A percentile compares a stretch with the other conserved stretches of the same genome.
phyloP scores from a whole-genome alignment of 2,113 vertebrate genomes.

The Austrofundulus limnaeus region DNA sequence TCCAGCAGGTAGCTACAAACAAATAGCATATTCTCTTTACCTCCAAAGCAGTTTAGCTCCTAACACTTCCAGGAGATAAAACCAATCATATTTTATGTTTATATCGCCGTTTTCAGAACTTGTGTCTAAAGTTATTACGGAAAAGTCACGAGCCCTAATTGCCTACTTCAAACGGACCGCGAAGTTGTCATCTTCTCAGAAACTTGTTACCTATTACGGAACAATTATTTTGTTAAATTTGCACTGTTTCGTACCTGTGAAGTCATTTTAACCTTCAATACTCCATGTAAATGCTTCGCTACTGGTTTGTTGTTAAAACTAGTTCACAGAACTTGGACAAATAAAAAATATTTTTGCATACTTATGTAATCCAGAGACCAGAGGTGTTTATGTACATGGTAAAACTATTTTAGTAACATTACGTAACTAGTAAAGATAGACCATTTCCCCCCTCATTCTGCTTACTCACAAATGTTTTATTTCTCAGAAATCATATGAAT shows the following conservation, averaged over 20 bases:
- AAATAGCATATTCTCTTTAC: neutral
- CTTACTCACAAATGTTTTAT: neutral
- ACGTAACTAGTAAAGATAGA: too few species aligned
- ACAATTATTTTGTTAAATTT: neutral
- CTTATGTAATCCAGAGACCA: too few species aligned
- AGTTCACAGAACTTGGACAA: too few species aligned
- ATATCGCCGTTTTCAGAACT: neutral
- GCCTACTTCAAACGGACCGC: neutral
- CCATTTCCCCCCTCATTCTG: neutral
- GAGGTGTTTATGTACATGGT: too few species aligned
- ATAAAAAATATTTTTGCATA: too few species aligned
- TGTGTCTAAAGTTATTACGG: neutral
- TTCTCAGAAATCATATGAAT: neutral
- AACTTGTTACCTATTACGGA: neutral
- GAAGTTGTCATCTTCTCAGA: neutral
- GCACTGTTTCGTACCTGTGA: neutral
- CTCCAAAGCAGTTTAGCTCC: neutral
- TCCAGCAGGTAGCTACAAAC: constrained; percentile 52
- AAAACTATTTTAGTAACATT: too few species aligned
- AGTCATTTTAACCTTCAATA: neutral
- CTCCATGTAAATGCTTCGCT: constrained; percentile 16
- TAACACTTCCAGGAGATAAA: neutral
- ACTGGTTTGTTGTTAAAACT: neutral
- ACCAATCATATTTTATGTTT: neutral
- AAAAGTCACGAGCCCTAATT: constrained; percentile 1